These are phyloP conservation scores for Mactromeris polynyma DNA, from an alignment of 2,888 invertebrate species.

Conservation along the genomic window DNA sequence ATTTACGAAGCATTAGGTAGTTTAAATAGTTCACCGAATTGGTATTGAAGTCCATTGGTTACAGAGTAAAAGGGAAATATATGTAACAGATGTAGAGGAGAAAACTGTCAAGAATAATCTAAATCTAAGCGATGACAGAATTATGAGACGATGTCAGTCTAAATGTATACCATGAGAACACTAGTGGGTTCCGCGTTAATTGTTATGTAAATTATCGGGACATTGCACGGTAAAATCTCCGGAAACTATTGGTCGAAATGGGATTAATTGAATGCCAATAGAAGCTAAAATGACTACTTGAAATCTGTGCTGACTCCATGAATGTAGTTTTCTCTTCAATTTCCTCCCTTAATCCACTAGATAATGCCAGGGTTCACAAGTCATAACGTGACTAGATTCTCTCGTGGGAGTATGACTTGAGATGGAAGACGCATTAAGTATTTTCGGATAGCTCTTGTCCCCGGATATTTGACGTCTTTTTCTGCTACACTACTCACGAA, in stretches of 20 bases:
- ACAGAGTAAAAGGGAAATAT: neutral
- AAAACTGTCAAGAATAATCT: neutral
- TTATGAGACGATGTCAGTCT: neutral
- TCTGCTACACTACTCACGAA: neutral
- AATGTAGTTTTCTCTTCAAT: constrained; percentile 14
- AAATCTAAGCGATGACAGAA: neutral
- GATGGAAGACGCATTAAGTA: constrained; percentile 13
- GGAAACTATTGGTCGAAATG: neutral
- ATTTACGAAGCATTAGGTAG: no score
- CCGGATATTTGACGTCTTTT: constrained; percentile 1
- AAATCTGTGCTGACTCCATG: neutral
- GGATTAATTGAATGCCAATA: constrained; percentile 16
- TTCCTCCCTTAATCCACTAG: constrained; percentile 7
- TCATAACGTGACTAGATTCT: neutral
- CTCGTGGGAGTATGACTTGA: neutral
- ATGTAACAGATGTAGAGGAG: neutral
- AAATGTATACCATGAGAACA: neutral
- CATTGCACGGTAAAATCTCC: neutral
- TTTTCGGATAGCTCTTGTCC: constrained; percentile 2
- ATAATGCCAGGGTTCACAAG: constrained; percentile 20
- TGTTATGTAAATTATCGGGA: neutral
- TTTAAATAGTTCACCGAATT: no score
- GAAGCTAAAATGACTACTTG: constrained; percentile 19
- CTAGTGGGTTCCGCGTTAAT: neutral
- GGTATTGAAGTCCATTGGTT: no score